Evolutionary conservation across 2,113 vertebrate species (phyloP).

Genomic region (Brevimyrus niger): DNA sequence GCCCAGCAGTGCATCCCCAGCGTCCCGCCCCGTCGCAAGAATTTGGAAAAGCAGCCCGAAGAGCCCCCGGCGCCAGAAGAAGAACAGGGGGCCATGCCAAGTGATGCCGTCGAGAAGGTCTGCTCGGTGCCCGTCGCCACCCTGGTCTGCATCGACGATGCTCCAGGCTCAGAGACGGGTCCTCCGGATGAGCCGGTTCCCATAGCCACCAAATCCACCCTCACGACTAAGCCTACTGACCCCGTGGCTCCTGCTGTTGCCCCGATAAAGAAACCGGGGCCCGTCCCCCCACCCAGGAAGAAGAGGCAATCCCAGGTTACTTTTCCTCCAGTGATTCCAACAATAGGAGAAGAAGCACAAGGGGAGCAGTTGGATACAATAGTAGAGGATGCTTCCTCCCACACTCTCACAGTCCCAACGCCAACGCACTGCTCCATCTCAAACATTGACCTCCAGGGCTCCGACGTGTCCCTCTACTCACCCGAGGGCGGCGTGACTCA

Average conservation of each 20-base stretch:
- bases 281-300: slow-evolving; percentile 67
- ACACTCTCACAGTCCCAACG: slow-evolving; percentile 9
- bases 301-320: slow-evolving; percentile 49
- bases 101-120: neutral
- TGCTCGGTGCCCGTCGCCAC: slow-evolving; percentile 13
- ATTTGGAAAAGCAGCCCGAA: slow-evolving; percentile 27
- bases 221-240: neutral
- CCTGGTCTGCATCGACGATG: slow-evolving; percentile 15
- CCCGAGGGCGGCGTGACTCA: slow-evolving; percentile 48
- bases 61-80: neutral
- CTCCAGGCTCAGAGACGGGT: neutral
- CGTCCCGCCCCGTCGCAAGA: slow-evolving; percentile 29
- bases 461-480: slow-evolving; percentile 67
- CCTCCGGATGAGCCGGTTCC: neutral
- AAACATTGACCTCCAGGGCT: slow-evolving; percentile 37
- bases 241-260: neutral
- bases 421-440: neutral
- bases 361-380: neutral
- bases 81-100: neutral
- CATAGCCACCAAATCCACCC: neutral
- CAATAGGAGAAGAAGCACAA: neutral
- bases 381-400: neutral
- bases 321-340: neutral
- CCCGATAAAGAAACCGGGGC: slow-evolving; percentile 35
- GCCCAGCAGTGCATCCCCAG: slow-evolving; percentile 22